Evolutionary conservation across 2,888 invertebrate species (phyloP), one percentile per base, ranked within the genome.

Genomic region (Mesoligia furuncula): DNA sequence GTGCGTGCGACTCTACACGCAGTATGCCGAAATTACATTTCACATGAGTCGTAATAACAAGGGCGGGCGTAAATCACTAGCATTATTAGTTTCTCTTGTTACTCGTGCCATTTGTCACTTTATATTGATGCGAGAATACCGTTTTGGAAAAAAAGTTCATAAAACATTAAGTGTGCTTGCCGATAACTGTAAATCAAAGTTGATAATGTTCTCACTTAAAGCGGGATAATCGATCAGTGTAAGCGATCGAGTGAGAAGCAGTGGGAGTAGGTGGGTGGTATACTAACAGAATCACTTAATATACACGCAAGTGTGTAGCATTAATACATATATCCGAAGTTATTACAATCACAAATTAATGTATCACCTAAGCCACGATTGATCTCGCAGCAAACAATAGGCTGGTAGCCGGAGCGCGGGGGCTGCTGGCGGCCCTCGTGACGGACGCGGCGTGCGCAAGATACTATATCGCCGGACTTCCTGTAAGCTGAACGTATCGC

Each of bases 1-100:
- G 94, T 95, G 95, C 88, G 94, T 94, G 84, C 80, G 86, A 89
- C 88, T 91, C 90, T 93, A 94, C 94, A 94, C 94, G 94, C 94
- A 94, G 94, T 94, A 94, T 93, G 94, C 95, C 95, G 95, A 96
- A 96, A 96, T 96, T 96, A 96, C 96, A 96, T 96, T 96, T 96
- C 96, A 95, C 96, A 95, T 96, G 96, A 96, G 95, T 96, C 95
- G 96, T 96, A 96, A 96, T 96, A 96, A 96, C 96, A 96, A 95
- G 96, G 96, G 95, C 93, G 95, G 93, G 94, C 95, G 96, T 96
- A 96, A 96, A 96, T 96, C 96, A 96, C 95, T 93, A 93, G 93
- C 95, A 95, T 95, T 96, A 96, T 96, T 96, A 96, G 96, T 96
- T 96, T 96, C 95, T 95, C 95, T 93, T 93, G 94, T 95, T 95